Evolutionary conservation across 2,888 invertebrate species (phyloP).

Genomic region (Galerucella nymphaeae): DNA sequence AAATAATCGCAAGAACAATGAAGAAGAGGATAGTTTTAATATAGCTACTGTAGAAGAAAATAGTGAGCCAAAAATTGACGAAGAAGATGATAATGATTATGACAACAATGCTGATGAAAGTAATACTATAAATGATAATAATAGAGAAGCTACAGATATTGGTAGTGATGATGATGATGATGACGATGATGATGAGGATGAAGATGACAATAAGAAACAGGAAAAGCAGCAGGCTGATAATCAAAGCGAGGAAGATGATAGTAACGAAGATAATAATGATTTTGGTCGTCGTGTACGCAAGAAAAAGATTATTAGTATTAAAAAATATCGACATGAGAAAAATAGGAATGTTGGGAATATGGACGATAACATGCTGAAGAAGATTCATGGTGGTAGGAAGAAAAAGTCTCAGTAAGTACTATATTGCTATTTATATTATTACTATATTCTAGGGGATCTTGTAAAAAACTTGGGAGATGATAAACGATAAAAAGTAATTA

Average conservation of each 20-base stretch:
- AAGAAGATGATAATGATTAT: constrained; percentile 16
- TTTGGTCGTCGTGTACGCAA: constrained; percentile 20
- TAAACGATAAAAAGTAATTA: background rate
- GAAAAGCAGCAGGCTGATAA: background rate
- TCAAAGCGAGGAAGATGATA: constrained; percentile 37
- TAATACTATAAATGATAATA: background rate
- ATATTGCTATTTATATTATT: background rate
- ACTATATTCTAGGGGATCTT: too few relatives aligned
- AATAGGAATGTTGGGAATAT: constrained; percentile 45
- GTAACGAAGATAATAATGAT: constrained; percentile 43
- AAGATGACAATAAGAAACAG: constrained; percentile 28
- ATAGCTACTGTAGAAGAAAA: constrained; percentile 40
- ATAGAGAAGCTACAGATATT: constrained; percentile 27
- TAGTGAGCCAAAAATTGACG: constrained; percentile 4
- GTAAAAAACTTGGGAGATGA: too few relatives aligned
- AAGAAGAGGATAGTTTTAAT: constrained; percentile 28
- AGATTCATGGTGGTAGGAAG: constrained; percentile 51
- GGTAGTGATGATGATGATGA: constrained; percentile 36
- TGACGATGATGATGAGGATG: constrained; percentile 34
- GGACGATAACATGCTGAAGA: constrained; percentile 48
- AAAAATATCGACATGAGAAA: constrained; percentile 58
- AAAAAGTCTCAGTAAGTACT: constrained; percentile 44
- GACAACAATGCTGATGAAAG: constrained; percentile 23
- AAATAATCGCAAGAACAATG: background rate
- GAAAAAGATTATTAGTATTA: constrained; percentile 50